Evolutionary conservation across 1,140 invertebrate species (phyloP).

Genomic region (Drosophila ercepeae): DNA sequence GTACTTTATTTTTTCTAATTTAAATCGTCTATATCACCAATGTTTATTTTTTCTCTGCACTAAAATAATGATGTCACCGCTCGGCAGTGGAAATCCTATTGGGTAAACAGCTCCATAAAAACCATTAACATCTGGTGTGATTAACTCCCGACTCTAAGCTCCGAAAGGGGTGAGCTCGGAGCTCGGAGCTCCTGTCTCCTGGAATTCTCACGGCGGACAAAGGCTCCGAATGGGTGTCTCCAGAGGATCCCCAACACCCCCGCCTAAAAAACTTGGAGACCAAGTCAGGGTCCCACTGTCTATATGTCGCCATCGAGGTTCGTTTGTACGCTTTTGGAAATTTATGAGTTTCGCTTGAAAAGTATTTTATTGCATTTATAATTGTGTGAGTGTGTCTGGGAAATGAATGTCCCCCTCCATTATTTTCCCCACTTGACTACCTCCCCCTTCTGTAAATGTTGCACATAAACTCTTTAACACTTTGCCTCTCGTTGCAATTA

Average conservation of each 20-base stretch:
- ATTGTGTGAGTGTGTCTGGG: conserved; percentile 75
- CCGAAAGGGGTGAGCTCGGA: conserved; percentile 43
- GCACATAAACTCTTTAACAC: conserved; percentile 83
- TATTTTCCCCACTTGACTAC: not conserved
- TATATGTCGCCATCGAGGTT: conserved; percentile 64
- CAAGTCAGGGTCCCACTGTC: conserved; percentile 14
- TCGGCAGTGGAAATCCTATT: conserved; percentile 11
- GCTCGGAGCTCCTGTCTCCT: conserved; percentile 53
- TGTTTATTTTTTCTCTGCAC: conserved; percentile 4
- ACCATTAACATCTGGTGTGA: conserved; percentile 83
- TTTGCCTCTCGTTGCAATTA: conserved; percentile 81
- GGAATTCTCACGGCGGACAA: conserved; percentile 68
- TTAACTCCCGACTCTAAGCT: conserved; percentile 73
- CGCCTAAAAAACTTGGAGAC: conserved; percentile 8
- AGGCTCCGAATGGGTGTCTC: conserved; percentile 5
- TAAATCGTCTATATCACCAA: no score
- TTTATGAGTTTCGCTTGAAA: conserved; percentile 83
- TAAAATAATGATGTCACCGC: conserved; percentile 68
- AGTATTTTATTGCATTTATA: conserved; percentile 83
- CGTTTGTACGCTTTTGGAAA: conserved; percentile 76
- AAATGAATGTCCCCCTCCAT: conserved; percentile 52
- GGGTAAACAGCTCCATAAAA: conserved; percentile 79
- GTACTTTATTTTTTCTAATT: no score
- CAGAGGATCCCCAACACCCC: not conserved
- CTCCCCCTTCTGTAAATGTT: conserved; percentile 63